Conservation (phyloP, 2,888 invertebrate genomes). For the Drosophila austrosaltans region DNA sequence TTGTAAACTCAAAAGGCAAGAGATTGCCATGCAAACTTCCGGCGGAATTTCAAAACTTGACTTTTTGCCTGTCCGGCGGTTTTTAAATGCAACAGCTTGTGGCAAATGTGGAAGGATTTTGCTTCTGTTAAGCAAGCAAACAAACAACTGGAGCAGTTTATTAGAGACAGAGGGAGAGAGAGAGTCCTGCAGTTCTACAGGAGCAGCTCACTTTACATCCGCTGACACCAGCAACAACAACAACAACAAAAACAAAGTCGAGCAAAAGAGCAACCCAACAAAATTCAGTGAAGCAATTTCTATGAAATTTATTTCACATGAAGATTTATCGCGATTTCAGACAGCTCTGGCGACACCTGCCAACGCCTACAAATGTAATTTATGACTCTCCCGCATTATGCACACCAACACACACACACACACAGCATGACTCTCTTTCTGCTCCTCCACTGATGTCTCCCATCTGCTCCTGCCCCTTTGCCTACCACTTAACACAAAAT, state of each 20-base stretch:
- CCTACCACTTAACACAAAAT: conserved; percentile 66
- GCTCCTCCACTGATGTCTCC: conserved; percentile 29
- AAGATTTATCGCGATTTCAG: conserved; percentile 84
- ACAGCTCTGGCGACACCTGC: conserved; percentile 84
- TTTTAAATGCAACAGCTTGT: conserved; percentile 64
- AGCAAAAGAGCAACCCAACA: conserved; percentile 73
- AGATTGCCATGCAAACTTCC: conserved; percentile 66
- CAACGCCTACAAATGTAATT: conserved; percentile 84
- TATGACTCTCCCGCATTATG: conserved; percentile 82
- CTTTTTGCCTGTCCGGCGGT: conserved; percentile 61
- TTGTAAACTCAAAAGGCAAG: conserved; percentile 1
- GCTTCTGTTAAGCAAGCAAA: conserved; percentile 27
- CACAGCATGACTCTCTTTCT: conserved; percentile 65
- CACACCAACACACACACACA: conserved; percentile 62
- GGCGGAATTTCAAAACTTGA: conserved; percentile 70
- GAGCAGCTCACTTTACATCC: conserved; percentile 73
- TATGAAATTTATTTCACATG: conserved; percentile 84
- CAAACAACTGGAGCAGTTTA: conserved; percentile 56
- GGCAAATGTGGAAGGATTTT: conserved; percentile 25
- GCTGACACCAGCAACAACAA: conserved; percentile 47
- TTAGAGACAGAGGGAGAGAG: conserved; percentile 42
- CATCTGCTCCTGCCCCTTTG: conserved; percentile 2
- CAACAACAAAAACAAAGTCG: conserved; percentile 53
- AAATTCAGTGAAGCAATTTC: conserved; percentile 83
- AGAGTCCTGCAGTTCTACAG: conserved; percentile 62